phyloP scores from a whole-genome alignment of 2,888 invertebrate genomes.

The Phytoseiulus persimilis region DNA sequence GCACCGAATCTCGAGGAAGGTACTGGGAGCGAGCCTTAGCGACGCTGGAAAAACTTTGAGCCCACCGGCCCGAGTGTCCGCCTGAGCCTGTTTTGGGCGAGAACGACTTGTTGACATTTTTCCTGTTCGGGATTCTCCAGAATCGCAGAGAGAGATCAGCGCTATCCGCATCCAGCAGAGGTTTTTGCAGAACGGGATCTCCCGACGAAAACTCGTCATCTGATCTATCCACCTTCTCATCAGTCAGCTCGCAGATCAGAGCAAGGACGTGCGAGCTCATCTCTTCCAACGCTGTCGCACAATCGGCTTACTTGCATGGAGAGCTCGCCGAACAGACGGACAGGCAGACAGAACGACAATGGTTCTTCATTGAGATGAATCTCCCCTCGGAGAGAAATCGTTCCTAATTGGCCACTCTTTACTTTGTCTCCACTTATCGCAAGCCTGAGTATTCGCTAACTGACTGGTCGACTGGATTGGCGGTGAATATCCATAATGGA shows the following conservation, averaged over 20 bases:
- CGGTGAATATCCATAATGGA: background rate
- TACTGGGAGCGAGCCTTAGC: background rate
- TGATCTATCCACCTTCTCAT: too few relatives aligned
- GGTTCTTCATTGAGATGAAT: conserved; percentile 34
- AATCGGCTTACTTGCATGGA: background rate
- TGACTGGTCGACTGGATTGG: background rate
- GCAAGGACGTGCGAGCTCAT: background rate
- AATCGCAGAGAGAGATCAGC: too few relatives aligned
- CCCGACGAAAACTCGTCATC: too few relatives aligned
- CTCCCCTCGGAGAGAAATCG: conserved; percentile 27
- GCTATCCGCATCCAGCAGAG: too few relatives aligned
- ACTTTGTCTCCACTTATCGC: background rate
- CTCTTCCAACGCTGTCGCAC: background rate
- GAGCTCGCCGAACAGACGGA: too few relatives aligned
- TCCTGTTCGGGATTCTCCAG: too few relatives aligned
- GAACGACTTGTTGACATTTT: too few relatives aligned
- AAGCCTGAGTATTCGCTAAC: background rate
- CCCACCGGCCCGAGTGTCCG: background rate
- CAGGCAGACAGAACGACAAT: background rate
- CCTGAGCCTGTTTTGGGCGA: too few relatives aligned
- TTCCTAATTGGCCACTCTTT: conserved; percentile 23
- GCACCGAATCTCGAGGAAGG: background rate
- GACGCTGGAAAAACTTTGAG: background rate
- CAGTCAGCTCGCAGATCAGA: background rate
- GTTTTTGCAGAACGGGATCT: too few relatives aligned